Evolutionary conservation across 2,888 invertebrate genomes (phyloP).

Genomic region (Blastobasis adustella): DNA sequence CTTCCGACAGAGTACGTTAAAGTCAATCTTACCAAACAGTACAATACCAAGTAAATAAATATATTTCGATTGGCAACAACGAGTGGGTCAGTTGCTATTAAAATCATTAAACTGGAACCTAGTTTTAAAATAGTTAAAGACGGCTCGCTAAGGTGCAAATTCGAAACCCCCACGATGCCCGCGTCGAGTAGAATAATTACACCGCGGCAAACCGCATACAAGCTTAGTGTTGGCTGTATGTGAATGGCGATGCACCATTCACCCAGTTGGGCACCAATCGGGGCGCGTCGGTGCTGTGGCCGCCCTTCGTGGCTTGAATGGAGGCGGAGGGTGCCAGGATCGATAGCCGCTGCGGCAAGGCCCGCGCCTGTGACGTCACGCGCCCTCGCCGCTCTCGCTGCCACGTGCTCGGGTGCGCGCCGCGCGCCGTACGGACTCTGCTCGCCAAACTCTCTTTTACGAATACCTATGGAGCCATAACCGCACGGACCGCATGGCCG

Average conservation of each 20-base stretch:
- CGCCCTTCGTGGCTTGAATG: constrained; percentile 34
- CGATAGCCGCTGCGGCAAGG: constrained; percentile 36
- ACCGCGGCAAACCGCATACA: neutral
- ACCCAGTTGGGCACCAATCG: constrained; percentile 12
- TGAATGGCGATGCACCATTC: constrained; percentile 25
- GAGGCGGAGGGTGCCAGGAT: constrained; percentile 26
- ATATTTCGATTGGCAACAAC: too few species aligned
- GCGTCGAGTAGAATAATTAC: too few species aligned
- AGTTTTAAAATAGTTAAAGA: neutral
- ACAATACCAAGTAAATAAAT: too few species aligned
- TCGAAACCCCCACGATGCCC: too few species aligned
- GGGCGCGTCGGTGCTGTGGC: constrained; percentile 20
- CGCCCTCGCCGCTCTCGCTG: constrained; percentile 11
- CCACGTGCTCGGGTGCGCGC: constrained; percentile 20
- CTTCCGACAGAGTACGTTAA: too few species aligned
- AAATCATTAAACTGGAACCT: too few species aligned
- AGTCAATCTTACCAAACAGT: too few species aligned
- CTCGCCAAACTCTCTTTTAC: too few species aligned
- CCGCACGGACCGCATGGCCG: too few species aligned
- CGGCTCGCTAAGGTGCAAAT: neutral
- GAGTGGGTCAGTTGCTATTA: too few species aligned
- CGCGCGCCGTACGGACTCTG: too few species aligned
- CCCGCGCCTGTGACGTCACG: constrained; percentile 42
- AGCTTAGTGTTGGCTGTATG: constrained; percentile 3
- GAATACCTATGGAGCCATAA: too few species aligned